Conservation (phyloP, 2,888 invertebrate genomes). For the Aradus depressus region DNA sequence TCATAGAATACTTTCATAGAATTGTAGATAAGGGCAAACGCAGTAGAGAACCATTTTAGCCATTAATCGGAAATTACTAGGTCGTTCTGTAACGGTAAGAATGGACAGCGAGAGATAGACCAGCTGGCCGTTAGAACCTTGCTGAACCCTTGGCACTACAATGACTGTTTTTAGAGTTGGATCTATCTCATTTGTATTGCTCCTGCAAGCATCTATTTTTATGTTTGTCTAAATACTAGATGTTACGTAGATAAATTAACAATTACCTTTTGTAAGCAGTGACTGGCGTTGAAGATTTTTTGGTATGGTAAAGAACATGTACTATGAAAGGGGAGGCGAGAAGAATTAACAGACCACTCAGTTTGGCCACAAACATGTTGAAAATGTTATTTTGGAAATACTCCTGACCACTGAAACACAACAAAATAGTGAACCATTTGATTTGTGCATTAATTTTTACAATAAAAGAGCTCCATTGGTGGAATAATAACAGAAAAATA, state of each 20-base stretch:
- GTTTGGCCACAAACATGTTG: conserved; percentile 56
- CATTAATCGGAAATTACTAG: no score
- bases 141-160: no score
- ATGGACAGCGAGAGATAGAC: no score
- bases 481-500: background rate
- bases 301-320: conserved; percentile 29
- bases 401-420: conserved; percentile 52
- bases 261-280: conserved; percentile 29
- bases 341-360: conserved; percentile 62
- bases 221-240: no score
- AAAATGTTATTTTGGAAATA: conserved; percentile 61
- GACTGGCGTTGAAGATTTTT: conserved; percentile 30
- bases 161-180: no score
- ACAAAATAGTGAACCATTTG: background rate
- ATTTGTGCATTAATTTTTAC: background rate
- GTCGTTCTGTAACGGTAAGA: no score
- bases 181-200: no score
- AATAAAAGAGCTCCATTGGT: background rate
- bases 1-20: no score
- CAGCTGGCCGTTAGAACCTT: no score
- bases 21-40: no score
- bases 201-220: no score
- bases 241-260: background rate
- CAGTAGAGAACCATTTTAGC: no score
- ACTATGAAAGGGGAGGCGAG: conserved; percentile 64